A percentile compares a stretch with the other conserved stretches of the same genome.
Conservation (phyloP, 2,797 vertebrate genomes). For the Chanos chanos region DNA sequence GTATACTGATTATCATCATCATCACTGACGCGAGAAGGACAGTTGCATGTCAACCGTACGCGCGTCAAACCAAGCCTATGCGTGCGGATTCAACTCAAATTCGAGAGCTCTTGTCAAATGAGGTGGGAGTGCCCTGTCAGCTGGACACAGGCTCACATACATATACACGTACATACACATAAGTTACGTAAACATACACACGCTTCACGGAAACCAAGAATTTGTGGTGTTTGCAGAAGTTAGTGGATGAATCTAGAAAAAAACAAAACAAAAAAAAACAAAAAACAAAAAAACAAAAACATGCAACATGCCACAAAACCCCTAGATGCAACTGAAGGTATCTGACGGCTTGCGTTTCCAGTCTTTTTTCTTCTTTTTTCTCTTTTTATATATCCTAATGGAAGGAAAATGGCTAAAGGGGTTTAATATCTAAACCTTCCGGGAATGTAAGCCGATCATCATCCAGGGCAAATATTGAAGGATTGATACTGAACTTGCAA, state of each 20-base stretch:
- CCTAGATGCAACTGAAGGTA: constrained; percentile 7
- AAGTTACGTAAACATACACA: too few relatives aligned
- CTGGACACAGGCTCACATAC: background rate
- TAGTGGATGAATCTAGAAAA: background rate
- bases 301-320: background rate
- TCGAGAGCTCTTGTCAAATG: constrained; percentile 21
- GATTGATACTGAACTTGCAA: constrained; percentile 15
- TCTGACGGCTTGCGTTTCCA: background rate
- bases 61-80: too few relatives aligned
- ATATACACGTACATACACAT: background rate
- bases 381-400: constrained; percentile 43
- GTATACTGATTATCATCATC: too few relatives aligned
- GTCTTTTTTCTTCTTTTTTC: constrained; percentile 25
- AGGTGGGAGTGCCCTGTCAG: constrained; percentile 38
- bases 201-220: too few relatives aligned
- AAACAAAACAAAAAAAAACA: background rate
- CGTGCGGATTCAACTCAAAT: constrained; percentile 11
- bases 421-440: constrained; percentile 47
- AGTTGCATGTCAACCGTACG: too few relatives aligned
- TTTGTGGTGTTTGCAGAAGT: too few relatives aligned
- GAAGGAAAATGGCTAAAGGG: constrained; percentile 42
- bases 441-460: constrained; percentile 34
- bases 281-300: background rate
- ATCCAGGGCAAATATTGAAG: background rate
- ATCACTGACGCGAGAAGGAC: too few relatives aligned